phyloP scores from a whole-genome alignment of 2,797 vertebrate species.

The Pseudochirops cupreus region DNA sequence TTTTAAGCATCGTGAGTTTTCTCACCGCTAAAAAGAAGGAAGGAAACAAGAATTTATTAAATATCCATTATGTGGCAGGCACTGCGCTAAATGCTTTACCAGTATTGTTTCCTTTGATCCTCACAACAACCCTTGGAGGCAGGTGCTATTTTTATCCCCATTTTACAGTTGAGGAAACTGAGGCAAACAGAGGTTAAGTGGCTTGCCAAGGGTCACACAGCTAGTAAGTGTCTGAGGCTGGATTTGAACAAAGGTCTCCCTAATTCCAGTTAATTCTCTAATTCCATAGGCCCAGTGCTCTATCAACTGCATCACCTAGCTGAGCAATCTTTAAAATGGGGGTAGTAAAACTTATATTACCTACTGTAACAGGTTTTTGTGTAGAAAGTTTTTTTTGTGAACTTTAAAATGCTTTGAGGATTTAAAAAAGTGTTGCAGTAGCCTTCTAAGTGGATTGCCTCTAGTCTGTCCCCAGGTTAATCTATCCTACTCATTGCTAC shows the following conservation, averaged over 20 bases:
- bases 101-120: not conserved
- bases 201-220: no score
- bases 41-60: not conserved
- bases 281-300: not conserved
- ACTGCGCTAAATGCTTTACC: not conserved
- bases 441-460: not conserved
- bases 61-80: not conserved
- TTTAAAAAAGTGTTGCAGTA: not conserved
- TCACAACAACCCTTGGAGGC: not conserved
- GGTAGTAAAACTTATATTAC: not conserved
- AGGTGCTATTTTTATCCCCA: not conserved
- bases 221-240: not conserved
- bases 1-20: not conserved
- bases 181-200: not conserved
- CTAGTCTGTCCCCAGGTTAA: not conserved
- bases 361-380: not conserved
- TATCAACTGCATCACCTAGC: not conserved
- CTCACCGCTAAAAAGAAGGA: not conserved
- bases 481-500: not conserved
- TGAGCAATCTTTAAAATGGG: not conserved
- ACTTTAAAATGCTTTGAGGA: not conserved
- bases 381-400: not conserved
- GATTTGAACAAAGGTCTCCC: not conserved
- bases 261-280: not conserved
- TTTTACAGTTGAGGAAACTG: not conserved